Conservation (phyloP, 2,888 invertebrate species). For the Sinhomidia bicolor region DNA sequence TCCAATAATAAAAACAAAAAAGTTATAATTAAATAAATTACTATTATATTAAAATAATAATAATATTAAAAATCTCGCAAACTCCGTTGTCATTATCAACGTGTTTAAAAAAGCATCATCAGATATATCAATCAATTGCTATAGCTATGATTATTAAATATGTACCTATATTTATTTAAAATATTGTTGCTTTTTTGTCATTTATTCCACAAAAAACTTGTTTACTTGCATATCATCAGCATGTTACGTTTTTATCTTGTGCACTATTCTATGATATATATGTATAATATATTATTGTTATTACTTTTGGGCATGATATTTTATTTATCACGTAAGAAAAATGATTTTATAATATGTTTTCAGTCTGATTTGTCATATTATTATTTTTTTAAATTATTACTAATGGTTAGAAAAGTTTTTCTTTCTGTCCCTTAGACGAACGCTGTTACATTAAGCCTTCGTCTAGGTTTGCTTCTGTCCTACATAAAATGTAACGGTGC, state of each 20-base stretch:
- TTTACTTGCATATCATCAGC: too few relatives aligned
- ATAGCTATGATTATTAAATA: too few relatives aligned
- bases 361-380: conserved; percentile 14
- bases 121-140: too few relatives aligned
- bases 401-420: neutral
- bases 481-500: neutral
- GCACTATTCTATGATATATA: too few relatives aligned
- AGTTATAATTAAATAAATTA: neutral
- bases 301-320: conserved; percentile 1
- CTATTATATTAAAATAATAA: too few relatives aligned
- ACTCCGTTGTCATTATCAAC: neutral
- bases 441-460: too few relatives aligned
- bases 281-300: neutral
- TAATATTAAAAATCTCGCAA: neutral
- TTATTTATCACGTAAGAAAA: neutral
- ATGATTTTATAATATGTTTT: neutral
- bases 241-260: too few relatives aligned
- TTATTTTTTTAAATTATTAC: neutral
- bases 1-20: neutral
- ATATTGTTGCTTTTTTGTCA: neutral
- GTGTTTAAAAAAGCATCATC: too few relatives aligned
- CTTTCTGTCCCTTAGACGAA: too few relatives aligned
- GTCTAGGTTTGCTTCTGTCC: too few relatives aligned
- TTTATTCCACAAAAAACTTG: neutral
- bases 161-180: too few relatives aligned